These are phyloP conservation scores for Aelia acuminata DNA, from an alignment of 2,888 invertebrate species.

Conservation along the genomic window DNA sequence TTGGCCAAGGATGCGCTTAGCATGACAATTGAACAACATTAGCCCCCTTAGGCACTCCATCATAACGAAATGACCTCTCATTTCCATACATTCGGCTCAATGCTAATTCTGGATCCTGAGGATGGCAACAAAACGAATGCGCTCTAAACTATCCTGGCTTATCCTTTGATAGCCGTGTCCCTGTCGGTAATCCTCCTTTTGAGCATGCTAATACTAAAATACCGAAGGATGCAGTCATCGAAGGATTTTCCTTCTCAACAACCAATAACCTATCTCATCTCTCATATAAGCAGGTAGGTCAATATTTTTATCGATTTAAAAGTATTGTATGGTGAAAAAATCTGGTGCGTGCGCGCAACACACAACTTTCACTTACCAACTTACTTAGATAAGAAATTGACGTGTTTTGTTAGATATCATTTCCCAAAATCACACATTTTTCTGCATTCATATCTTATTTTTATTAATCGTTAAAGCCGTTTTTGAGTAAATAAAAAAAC, in stretches of 20 bases:
- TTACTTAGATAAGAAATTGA: too few relatives aligned
- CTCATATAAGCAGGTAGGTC: too few relatives aligned
- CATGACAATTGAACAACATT: conserved; percentile 21
- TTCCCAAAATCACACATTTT: too few relatives aligned
- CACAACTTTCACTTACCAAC: too few relatives aligned
- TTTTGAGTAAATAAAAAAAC: too few relatives aligned
- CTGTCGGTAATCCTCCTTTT: neutral
- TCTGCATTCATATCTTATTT: too few relatives aligned
- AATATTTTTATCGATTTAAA: too few relatives aligned
- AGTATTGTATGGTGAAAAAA: too few relatives aligned
- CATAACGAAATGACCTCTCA: conserved; percentile 29
- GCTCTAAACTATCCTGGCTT: neutral
- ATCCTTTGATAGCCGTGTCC: neutral
- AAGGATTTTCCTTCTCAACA: neutral
- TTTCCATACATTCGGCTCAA: conserved; percentile 9
- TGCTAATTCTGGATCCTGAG: neutral
- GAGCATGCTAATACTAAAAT: neutral
- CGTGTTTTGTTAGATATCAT: too few relatives aligned
- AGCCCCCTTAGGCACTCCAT: neutral
- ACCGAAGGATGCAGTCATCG: neutral
- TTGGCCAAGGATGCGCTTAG: conserved; percentile 29
- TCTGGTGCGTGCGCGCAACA: too few relatives aligned
- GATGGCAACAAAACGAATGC: neutral
- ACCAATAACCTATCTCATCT: neutral
- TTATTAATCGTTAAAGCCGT: too few relatives aligned